A percentile compares a stretch with the other conserved stretches of the same genome.
Evolutionary conservation across 2,113 vertebrate genomes (phyloP).

Genomic region (Ctenomys sociabilis): DNA sequence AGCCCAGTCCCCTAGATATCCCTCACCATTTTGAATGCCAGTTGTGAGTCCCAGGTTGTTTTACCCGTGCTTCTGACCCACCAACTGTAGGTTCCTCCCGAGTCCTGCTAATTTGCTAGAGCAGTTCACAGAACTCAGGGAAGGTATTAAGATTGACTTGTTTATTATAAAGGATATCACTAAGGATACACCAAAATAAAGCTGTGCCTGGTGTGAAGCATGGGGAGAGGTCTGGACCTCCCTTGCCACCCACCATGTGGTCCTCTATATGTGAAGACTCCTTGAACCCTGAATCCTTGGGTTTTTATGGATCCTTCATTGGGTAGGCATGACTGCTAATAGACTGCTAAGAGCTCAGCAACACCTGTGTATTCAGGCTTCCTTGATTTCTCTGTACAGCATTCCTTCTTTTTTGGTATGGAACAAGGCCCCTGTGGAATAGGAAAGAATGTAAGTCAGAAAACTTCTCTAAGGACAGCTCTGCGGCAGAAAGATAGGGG

Average conservation of each 20-base stretch:
- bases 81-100: background rate
- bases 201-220: background rate
- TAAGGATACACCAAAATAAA: background rate
- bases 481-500: background rate
- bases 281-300: background rate
- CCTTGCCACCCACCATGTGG: background rate
- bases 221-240: background rate
- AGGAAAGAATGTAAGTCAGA: background rate
- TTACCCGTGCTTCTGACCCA: background rate
- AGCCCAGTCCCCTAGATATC: background rate
- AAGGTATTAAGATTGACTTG: background rate
- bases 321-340: background rate
- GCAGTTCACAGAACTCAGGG: background rate
- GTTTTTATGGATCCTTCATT: background rate
- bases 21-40: background rate
- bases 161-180: background rate
- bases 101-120: background rate
- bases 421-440: background rate
- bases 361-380: background rate
- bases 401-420: background rate
- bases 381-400: background rate
- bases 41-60: background rate
- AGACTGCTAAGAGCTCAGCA: background rate
- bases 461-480: background rate
- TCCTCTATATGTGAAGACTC: background rate